Percentiles rank a stretch among this genome's conserved stretches.
phyloP scores from a whole-genome alignment of 2,888 invertebrate genomes.

The Beris morrisii region DNA sequence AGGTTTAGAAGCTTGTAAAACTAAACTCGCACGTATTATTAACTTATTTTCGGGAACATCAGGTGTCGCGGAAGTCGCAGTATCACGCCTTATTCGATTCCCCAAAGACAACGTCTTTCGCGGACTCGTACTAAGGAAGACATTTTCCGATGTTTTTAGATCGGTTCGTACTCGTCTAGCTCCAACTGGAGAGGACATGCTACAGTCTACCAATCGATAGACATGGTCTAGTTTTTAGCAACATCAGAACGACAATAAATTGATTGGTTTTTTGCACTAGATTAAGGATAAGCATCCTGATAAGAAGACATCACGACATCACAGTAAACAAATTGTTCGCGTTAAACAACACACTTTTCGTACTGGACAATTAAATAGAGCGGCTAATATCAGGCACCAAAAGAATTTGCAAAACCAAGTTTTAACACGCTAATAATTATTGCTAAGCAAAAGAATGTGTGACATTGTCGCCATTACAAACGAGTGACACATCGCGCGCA shows the following conservation, averaged over 20 bases:
- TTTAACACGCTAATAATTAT: not conserved
- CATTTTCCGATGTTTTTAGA: conserved; percentile 54
- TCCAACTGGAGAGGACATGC: conserved; percentile 48
- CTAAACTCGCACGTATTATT: not conserved
- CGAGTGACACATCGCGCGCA: conserved; percentile 30
- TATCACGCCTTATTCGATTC: conserved; percentile 42
- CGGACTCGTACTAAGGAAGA: conserved; percentile 45
- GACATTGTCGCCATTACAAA: conserved; percentile 9
- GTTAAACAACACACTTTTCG: no score
- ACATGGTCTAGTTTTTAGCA: not conserved
- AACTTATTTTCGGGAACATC: not conserved
- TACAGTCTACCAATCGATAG: conserved; percentile 8
- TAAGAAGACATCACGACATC: no score
- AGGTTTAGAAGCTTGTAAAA: not conserved
- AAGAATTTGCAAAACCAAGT: not conserved
- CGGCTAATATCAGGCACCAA: not conserved
- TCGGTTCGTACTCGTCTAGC: conserved; percentile 55
- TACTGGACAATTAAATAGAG: not conserved
- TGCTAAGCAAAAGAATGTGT: not conserved
- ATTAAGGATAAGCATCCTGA: no score
- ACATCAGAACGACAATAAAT: no score
- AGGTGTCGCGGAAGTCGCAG: conserved; percentile 39
- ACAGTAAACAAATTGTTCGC: no score
- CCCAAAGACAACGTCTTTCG: conserved; percentile 42
- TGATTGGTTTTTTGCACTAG: no score